Evolutionary conservation across 2,113 vertebrate genomes (phyloP).

Genomic region (Egretta garzetta): DNA sequence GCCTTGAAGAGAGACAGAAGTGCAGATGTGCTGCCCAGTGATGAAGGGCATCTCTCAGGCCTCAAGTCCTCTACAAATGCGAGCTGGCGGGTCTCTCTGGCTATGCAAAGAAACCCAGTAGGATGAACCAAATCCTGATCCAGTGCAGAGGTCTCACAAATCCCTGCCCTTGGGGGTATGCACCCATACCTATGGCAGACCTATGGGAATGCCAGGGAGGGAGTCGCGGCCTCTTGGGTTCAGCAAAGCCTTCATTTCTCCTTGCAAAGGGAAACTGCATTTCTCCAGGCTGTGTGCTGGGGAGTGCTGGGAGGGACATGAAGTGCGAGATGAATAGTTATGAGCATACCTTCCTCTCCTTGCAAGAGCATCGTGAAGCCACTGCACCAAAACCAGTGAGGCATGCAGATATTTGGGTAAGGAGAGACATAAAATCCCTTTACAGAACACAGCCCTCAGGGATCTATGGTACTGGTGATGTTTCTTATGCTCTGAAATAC

Average conservation of each 20-base stretch:
- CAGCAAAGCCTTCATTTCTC: neutral
- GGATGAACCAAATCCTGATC: neutral
- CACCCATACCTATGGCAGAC: neutral
- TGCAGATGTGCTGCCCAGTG: neutral
- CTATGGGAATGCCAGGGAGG: neutral
- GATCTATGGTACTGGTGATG: neutral
- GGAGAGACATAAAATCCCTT: neutral
- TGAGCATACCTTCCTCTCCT: neutral
- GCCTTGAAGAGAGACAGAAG: neutral
- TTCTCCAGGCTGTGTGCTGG: neutral
- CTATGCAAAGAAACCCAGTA: neutral
- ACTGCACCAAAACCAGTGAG: neutral
- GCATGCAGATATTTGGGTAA: neutral
- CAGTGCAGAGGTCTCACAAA: neutral
- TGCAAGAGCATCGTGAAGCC: fast-evolving
- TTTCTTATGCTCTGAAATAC: neutral
- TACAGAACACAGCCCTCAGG: neutral
- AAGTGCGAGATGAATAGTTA: neutral
- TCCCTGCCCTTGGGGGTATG: neutral
- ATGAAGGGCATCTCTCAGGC: neutral
- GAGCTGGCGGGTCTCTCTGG: neutral
- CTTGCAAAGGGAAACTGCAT: neutral
- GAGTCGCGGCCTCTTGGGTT: neutral
- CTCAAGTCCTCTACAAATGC: neutral
- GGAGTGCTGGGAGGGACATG: neutral